Base-by-base conservation (phyloP, 1,140 invertebrate species). In the Nasonia longicornis region DNA sequence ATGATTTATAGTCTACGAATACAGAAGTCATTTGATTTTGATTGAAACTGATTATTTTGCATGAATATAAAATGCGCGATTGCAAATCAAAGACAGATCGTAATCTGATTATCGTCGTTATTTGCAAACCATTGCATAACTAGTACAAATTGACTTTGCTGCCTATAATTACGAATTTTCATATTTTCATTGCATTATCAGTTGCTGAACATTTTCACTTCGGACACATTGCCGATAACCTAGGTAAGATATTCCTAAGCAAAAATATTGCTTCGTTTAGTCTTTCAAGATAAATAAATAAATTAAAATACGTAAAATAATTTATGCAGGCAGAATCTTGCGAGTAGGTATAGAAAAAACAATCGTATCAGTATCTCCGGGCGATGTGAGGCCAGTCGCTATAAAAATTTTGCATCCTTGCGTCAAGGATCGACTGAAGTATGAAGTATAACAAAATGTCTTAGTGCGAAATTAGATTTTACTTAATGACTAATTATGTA, bases 331-430 rank as follows among this genome's bases (percentile, higher is more conserved):
- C 64, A 67, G 26, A 67, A 67, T 12, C 12, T n/a, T 58, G 52
- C 22, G 26, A 67, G 10, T 67, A 67, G 14, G 2, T n/a, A 8
- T 29, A 4, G 64, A 67, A 31, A 29, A 14, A n/a, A 12, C 29
- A 29, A 29, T 29, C 29, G 64, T 12, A 29, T n/a, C 22, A 29
- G 22, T 67, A 29, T 26, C 67, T 42, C 26, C 14, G 29, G 22
- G 16, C 22, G 45, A 26, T 63, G 84, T 66, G 72, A 81, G 84
- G n/a, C 86, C 87, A 38, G 90, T 91, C 12, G 91, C 90, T 29
- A 86, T 91, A 16, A 92, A 92, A 84, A 85, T 92, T 48, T 83
- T 91, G 42, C 92, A 92, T 86, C 92, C 92, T n/a, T 84, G 88
- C 79, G 87, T 92, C 7, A 84, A 88, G 75, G 52, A 74, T 12